Evolutionary conservation across 2,888 invertebrate species (phyloP), one percentile per base, ranked within the genome.

Genomic region (Xestia c-nigrum): DNA sequence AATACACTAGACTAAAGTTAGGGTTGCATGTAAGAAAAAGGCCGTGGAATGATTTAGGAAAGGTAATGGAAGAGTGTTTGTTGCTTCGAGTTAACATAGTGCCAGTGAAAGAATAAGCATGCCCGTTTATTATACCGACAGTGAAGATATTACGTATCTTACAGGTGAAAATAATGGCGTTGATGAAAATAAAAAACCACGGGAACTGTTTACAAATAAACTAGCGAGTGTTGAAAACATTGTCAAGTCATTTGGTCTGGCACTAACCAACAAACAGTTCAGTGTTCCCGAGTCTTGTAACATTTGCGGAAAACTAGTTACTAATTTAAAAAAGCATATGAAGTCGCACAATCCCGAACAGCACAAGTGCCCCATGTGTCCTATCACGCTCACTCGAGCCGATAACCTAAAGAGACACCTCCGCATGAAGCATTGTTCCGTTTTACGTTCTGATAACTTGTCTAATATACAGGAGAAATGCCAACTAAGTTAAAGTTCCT

Each of bases 401-500:
- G 98, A 98, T 92, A 97, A 98, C 92, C 97, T 97, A 90, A 98
- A 97, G 94, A 96, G 97, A 78, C 98, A 97, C 92, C 97, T 98
- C 85, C 97, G 97, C 88, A 97, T 97, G 94, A 97, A 98, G 93
- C 97, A 98, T 92, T 94, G 95, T 83, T 93, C 94, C 57, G 93
- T 94, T 64, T 88, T 96, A 85, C 92, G 92, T 55, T 91, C 94
- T n/a, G 93, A 92, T 84, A 96, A 94, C 84, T 85, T 95, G 77
- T 91, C 94, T 21, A 96, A 96, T 89, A 96, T 96, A 86, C 93
- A 95, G 87, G 92, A 93, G 43, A 92, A 93, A 88, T 94, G 93
- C 91, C 93, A 92, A 88, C 85, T 89, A 76, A 91, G 88, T 87
- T 90, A 89, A 85, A 72, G 47, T 47, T 78, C 57, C 16, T 61